A percentile compares a stretch with the other conserved stretches of the same genome.
phyloP scores from a whole-genome alignment of 2,113 vertebrate genomes.

The Thamnaconus septentrionalis region DNA sequence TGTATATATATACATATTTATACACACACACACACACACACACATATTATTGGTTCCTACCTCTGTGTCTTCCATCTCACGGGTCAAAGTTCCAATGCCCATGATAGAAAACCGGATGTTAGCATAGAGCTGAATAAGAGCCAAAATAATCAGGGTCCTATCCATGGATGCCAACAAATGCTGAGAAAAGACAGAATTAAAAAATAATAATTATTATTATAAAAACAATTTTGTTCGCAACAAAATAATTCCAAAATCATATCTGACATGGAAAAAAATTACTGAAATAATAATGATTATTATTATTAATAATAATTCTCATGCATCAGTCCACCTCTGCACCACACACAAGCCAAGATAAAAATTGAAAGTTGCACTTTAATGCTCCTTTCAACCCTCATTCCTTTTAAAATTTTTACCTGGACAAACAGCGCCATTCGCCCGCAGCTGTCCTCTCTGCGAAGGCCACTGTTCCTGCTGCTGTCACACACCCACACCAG shows the following conservation, averaged over 20 bases:
- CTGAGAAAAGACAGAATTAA: slow-evolving; percentile 20
- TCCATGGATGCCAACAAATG: slow-evolving; percentile 30
- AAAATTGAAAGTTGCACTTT: no score
- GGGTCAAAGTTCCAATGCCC: slow-evolving; percentile 29
- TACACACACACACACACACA: no score
- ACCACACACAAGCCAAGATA: no score
- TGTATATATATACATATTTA: no score
- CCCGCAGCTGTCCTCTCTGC: slow-evolving; percentile 13
- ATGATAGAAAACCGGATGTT: slow-evolving; percentile 35
- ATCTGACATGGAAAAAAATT: no score
- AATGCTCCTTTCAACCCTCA: no score
- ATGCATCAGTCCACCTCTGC: no score
- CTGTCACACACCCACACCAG: slow-evolving; percentile 29
- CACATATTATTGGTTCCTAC: neutral
- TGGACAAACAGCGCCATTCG: slow-evolving; percentile 29
- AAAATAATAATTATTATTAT: neutral
- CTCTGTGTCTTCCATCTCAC: slow-evolving; percentile 13
- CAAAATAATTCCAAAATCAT: no score
- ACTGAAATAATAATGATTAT: no score
- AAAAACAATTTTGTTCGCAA: no score
- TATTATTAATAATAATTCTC: no score
- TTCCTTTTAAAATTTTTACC: slow-evolving; percentile 7
- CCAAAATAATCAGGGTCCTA: slow-evolving; percentile 46
- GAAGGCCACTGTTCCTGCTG: neutral
- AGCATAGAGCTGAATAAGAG: slow-evolving; percentile 53